These are phyloP conservation scores for Chascanopsetta lugubris DNA, from an alignment of 2,113 vertebrate species.

Conservation along the genomic window DNA sequence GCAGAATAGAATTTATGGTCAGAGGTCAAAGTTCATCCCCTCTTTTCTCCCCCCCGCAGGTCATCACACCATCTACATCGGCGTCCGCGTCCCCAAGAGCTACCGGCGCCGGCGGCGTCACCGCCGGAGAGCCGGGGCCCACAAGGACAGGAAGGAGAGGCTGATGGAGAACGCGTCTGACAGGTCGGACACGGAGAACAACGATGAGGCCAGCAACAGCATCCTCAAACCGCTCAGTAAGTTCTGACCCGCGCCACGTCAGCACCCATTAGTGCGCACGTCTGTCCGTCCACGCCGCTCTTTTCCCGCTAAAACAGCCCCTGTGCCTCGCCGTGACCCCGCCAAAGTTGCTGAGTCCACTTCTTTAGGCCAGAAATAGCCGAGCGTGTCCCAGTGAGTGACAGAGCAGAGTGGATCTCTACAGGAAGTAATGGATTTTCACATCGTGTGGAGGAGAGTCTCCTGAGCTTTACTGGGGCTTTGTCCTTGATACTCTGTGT, in stretches of 20 bases:
- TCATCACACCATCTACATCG: conserved; percentile 96
- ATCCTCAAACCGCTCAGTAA: conserved; percentile 96
- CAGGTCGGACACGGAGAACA: conserved; percentile 90
- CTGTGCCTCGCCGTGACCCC: too few relatives aligned
- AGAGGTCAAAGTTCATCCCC: conserved; percentile 7
- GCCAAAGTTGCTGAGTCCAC: conserved; percentile 70
- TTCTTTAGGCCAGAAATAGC: conserved; percentile 62
- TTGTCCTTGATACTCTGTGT: conserved; percentile 16
- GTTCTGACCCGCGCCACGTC: conserved; percentile 75
- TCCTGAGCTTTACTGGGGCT: conserved; percentile 18
- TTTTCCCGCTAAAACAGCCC: too few relatives aligned
- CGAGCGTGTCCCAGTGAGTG: conserved; percentile 34
- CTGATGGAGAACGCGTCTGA: conserved; percentile 87
- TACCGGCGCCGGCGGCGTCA: conserved; percentile 91
- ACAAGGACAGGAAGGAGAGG: conserved; percentile 92
- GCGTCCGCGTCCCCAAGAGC: conserved; percentile 95
- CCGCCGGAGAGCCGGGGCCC: conserved; percentile 81
- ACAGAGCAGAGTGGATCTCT: conserved; percentile 39
- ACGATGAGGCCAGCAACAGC: conserved; percentile 89
- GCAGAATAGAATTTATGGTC: not conserved
- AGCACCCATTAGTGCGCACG: conserved; percentile 44
- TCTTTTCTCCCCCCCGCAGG: conserved; percentile 75
- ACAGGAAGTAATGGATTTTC: conserved; percentile 44
- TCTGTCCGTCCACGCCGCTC: conserved; percentile 39
- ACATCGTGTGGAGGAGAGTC: conserved; percentile 45